Percentiles rank a stretch among this genome's conserved stretches.
Evolutionary conservation across 30 jellyfish, hydroid and myxozoan genomes (phyloP).

Genomic region (Aurelia coerulea): DNA sequence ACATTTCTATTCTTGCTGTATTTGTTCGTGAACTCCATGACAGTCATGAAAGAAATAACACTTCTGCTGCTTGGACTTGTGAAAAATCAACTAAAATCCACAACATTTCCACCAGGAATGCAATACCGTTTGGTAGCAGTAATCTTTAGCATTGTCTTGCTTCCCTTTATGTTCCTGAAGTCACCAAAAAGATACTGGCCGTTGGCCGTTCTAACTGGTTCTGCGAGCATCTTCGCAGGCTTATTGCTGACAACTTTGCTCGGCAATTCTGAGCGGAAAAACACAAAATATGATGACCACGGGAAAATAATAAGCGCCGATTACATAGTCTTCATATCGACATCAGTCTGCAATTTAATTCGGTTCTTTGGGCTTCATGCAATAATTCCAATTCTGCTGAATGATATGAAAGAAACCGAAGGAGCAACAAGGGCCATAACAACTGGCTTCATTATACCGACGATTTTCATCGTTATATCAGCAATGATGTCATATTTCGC

Average conservation of each 20-base stretch:
- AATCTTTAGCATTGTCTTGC: not conserved
- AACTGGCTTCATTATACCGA: not conserved
- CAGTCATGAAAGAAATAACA: not conserved
- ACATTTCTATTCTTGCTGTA: not conserved
- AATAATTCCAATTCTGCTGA: not conserved
- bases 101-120: not conserved
- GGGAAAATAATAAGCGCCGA: not conserved
- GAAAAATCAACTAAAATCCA: not conserved
- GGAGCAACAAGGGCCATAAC: not conserved
- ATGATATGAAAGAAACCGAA: not conserved
- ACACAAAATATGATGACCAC: not conserved
- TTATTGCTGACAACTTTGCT: not conserved
- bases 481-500: slow-evolving; percentile 13
- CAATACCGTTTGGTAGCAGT: not conserved
- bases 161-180: not conserved
- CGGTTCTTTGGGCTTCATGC: slow-evolving; percentile 13
- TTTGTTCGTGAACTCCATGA: not conserved
- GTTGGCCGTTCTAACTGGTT: not conserved
- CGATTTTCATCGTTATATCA: slow-evolving; percentile 1
- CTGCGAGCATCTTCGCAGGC: slow-evolving; percentile 3
- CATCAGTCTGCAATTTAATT: not conserved
- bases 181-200: not conserved
- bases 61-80: not conserved
- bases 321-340: slow-evolving; percentile 2
- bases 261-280: slow-evolving; percentile 1